These are phyloP conservation scores for Grus americana DNA, from an alignment of 2,113 vertebrate genomes.

Conservation along the genomic window DNA sequence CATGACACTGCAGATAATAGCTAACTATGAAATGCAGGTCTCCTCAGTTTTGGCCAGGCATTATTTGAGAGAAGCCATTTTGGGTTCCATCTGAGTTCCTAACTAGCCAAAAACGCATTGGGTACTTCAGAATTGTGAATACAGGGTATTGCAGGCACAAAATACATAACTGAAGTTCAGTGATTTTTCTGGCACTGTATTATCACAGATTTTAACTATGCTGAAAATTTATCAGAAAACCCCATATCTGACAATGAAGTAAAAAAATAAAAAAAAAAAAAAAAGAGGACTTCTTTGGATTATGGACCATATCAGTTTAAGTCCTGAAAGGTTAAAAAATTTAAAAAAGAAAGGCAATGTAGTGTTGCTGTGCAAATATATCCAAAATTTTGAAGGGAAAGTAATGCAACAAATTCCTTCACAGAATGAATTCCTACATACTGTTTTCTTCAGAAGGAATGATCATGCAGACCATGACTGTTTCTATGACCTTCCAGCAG, in stretches of 20 bases:
- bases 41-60: neutral
- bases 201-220: neutral
- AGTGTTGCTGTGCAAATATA: neutral
- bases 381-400: neutral
- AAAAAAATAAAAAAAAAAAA: neutral
- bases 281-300: neutral
- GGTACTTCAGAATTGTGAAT: neutral
- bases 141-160: neutral
- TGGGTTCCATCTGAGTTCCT: neutral
- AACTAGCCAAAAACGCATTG: neutral
- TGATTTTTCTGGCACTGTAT: neutral
- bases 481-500: neutral
- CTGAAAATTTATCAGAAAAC: neutral
- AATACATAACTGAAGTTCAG: neutral
- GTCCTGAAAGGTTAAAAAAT: neutral
- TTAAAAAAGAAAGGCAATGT: neutral
- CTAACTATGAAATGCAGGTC: neutral
- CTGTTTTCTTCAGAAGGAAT: neutral
- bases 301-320: neutral
- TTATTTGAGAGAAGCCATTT: neutral
- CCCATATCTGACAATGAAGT: neutral
- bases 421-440: neutral
- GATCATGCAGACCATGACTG: neutral
- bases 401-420: neutral
- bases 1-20: neutral